A percentile compares a stretch with the other conserved stretches of the same genome.
These are phyloP conservation scores for Tautogolabrus adspersus DNA, from an alignment of 2,113 vertebrate species.

Conservation along the genomic window DNA sequence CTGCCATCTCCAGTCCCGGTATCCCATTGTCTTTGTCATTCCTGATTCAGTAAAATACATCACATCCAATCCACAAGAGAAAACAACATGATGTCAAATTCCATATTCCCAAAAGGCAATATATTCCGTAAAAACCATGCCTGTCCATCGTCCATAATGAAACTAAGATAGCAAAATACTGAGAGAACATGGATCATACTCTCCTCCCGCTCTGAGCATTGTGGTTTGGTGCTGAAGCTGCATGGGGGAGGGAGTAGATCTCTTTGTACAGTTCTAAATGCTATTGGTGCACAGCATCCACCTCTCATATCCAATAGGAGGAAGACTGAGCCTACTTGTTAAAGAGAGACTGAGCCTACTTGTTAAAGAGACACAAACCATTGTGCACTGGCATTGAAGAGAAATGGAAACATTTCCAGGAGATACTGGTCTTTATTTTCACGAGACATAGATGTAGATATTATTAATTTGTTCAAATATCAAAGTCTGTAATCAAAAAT, in stretches of 20 bases:
- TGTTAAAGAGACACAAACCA: neutral
- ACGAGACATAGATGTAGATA: too few relatives aligned
- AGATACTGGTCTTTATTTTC: too few relatives aligned
- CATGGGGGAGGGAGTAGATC: slow-evolving; percentile 63
- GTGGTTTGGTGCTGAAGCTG: slow-evolving; percentile 11
- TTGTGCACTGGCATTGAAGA: neutral
- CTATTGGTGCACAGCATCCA: slow-evolving; percentile 39
- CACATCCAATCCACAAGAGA: slow-evolving; percentile 14
- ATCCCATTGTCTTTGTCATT: slow-evolving; percentile 70
- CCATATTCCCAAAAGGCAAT: neutral
- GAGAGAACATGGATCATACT: slow-evolving; percentile 1
- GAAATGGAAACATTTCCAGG: neutral
- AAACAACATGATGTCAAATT: neutral
- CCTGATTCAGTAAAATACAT: slow-evolving; percentile 36
- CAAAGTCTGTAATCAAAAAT: too few relatives aligned
- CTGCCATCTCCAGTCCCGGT: slow-evolving; percentile 68
- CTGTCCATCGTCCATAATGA: neutral
- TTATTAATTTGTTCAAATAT: too few relatives aligned
- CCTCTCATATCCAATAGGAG: slow-evolving; percentile 3
- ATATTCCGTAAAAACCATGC: neutral
- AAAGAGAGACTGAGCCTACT: neutral
- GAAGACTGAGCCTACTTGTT: fast-evolving
- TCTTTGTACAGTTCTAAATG: slow-evolving; percentile 59
- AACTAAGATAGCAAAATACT: neutral
- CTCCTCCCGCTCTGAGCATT: slow-evolving; percentile 25